Evolutionary conservation across 2,113 vertebrate genomes (phyloP).

Genomic region (Eidolon helvum): DNA sequence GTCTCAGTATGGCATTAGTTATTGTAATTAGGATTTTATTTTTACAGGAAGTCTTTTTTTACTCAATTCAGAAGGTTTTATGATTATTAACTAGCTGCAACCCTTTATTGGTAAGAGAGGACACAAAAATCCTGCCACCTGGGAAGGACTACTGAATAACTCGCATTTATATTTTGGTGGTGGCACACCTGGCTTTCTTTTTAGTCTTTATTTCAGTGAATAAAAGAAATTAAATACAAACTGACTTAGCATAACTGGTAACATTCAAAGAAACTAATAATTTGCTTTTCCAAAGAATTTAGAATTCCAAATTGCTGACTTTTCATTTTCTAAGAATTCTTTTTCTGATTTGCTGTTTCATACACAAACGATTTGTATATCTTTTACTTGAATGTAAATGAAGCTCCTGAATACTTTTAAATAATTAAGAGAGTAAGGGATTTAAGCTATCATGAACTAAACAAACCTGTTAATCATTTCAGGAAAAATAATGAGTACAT

Average conservation of each 20-base stretch:
- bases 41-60: not conserved
- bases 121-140: constrained; percentile 38
- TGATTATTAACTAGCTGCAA: not conserved
- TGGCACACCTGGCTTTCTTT: constrained; percentile 51
- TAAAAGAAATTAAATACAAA: constrained; percentile 68
- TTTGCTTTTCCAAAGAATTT: constrained; percentile 69
- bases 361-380: constrained; percentile 39
- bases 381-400: constrained; percentile 60
- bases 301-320: constrained; percentile 57
- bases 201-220: constrained; percentile 55
- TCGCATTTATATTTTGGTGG: constrained; percentile 19
- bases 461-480: constrained; percentile 49
- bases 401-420: constrained; percentile 63
- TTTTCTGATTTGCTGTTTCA: constrained; percentile 66
- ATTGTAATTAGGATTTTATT: not conserved
- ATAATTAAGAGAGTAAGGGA: constrained; percentile 68
- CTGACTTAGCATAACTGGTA: constrained; percentile 47
- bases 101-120: not conserved
- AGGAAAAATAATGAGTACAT: constrained; percentile 10
- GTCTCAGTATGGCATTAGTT: not conserved
- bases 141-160: constrained; percentile 31
- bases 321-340: constrained; percentile 65
- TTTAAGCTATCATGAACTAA: constrained; percentile 30
- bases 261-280: constrained; percentile 68
- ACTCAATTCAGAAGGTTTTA: not conserved